Conservation (phyloP, 2,797 vertebrate genomes). For the Gobionotothen gibberifrons region DNA sequence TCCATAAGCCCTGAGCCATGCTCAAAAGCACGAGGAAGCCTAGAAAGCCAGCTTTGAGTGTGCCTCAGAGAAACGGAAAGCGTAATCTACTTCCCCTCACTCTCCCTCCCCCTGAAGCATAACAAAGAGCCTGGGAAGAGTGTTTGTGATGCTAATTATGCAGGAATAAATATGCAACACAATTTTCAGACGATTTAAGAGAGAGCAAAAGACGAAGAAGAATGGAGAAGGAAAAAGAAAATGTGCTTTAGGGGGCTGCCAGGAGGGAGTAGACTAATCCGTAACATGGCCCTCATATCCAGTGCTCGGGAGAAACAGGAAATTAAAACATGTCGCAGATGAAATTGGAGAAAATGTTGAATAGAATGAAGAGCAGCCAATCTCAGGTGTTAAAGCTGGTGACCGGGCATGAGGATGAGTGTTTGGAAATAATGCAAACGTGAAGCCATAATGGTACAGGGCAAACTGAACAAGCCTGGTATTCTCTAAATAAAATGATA, state of each 20-base stretch:
- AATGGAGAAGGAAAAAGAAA: slow-evolving; percentile 57
- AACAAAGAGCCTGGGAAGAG: slow-evolving; percentile 69
- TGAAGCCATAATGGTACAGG: neutral
- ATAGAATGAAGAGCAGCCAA: slow-evolving; percentile 41
- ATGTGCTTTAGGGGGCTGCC: slow-evolving; percentile 47
- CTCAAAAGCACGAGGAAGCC: slow-evolving; percentile 64
- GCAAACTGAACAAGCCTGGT: slow-evolving; percentile 10
- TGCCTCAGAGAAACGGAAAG: slow-evolving; percentile 64
- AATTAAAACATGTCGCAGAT: slow-evolving; percentile 53
- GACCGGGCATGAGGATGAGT: slow-evolving; percentile 37
- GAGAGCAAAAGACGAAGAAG: slow-evolving; percentile 50
- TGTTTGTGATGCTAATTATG: slow-evolving; percentile 81
- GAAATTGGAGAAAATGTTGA: slow-evolving; percentile 51
- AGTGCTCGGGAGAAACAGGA: slow-evolving; percentile 31
- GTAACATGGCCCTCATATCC: slow-evolving; percentile 43
- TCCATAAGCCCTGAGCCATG: slow-evolving; percentile 65
- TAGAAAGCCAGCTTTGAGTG: slow-evolving; percentile 71
- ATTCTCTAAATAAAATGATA: slow-evolving; percentile 27
- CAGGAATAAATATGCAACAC: slow-evolving; percentile 75
- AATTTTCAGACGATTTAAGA: slow-evolving; percentile 66
- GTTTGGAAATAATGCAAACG: slow-evolving; percentile 33
- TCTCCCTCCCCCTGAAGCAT: slow-evolving; percentile 66
- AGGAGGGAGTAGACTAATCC: slow-evolving; percentile 57
- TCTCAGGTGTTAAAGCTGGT: slow-evolving; percentile 49
- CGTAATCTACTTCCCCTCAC: slow-evolving; percentile 73